These are phyloP conservation scores for Bothrops jararaca DNA, from an alignment of 2,113 vertebrate species.

Conservation along the genomic window DNA sequence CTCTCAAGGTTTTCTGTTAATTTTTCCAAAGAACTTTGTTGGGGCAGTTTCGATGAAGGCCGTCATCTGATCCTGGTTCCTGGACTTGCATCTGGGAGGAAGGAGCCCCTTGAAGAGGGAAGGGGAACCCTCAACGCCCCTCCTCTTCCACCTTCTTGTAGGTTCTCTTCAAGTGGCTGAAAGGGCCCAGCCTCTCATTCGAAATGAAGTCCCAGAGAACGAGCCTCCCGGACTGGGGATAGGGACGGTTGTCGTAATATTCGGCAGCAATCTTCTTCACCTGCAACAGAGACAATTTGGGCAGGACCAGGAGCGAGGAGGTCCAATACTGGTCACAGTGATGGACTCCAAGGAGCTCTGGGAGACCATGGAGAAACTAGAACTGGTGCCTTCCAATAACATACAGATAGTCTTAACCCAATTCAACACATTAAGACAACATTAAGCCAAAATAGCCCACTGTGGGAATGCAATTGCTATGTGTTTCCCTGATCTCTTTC, in stretches of 20 bases:
- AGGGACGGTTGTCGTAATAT: constrained; percentile 76
- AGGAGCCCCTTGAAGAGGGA: neutral
- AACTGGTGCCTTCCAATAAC: neutral
- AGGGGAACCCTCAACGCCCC: no score
- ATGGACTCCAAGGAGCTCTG: neutral
- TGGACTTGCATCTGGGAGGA: no score
- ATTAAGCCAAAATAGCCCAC: no score
- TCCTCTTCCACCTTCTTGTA: constrained; percentile 64
- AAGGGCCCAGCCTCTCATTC: constrained; percentile 77
- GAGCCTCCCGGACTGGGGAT: constrained; percentile 76
- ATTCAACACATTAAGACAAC: no score
- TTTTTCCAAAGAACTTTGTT: no score
- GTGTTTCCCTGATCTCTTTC: no score
- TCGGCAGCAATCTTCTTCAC: constrained; percentile 80
- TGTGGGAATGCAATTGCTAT: no score
- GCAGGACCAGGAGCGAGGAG: neutral
- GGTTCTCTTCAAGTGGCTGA: constrained; percentile 73
- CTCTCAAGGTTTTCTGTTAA: no score
- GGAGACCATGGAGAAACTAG: neutral
- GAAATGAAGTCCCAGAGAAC: constrained; percentile 83
- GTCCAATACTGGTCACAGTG: neutral
- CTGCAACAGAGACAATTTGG: constrained; percentile 47
- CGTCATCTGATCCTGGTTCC: no score
- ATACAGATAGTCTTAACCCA: no score
- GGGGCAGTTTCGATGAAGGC: no score